These are phyloP conservation scores for Dendroctonus valens DNA, from an alignment of 1,140 invertebrate genomes.

Conservation along the genomic window DNA sequence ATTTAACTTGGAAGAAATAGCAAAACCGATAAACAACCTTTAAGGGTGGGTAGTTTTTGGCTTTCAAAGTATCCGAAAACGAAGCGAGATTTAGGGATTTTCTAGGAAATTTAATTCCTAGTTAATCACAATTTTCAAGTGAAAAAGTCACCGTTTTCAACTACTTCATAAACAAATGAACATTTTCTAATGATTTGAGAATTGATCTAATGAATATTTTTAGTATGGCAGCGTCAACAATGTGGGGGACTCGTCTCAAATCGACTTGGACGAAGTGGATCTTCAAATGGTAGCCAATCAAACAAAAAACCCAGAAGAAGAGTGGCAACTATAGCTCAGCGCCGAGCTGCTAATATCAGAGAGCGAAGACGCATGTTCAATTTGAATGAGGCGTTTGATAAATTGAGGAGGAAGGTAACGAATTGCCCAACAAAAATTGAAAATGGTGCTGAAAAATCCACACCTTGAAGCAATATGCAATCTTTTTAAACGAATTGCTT, in stretches of 20 bases:
- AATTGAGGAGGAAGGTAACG: conserved; percentile 78
- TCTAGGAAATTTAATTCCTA: no score
- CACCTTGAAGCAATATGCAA: no score
- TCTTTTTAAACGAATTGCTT: no score
- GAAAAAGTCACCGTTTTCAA: not conserved
- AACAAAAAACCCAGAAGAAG: conserved; percentile 79
- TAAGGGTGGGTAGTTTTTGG: not conserved
- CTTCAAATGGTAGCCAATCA: conserved; percentile 44
- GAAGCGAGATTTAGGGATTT: not conserved
- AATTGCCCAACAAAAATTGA: not conserved
- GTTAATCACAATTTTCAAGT: no score
- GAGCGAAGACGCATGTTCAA: conserved; percentile 96
- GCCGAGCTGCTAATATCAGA: conserved; percentile 90
- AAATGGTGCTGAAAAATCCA: no score
- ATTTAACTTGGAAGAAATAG: no score
- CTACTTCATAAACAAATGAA: conserved; percentile 2
- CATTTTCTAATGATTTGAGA: no score
- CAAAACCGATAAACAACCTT: no score
- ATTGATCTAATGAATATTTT: conserved; percentile 9
- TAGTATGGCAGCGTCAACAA: conserved; percentile 51
- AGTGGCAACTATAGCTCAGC: conserved; percentile 85
- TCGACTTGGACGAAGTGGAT: conserved; percentile 41
- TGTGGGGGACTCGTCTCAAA: conserved; percentile 51
- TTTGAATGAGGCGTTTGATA: conserved; percentile 96
- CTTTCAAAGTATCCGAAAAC: not conserved